Conservation (phyloP, 2,888 invertebrate genomes). For the Nymphalis c-album region DNA sequence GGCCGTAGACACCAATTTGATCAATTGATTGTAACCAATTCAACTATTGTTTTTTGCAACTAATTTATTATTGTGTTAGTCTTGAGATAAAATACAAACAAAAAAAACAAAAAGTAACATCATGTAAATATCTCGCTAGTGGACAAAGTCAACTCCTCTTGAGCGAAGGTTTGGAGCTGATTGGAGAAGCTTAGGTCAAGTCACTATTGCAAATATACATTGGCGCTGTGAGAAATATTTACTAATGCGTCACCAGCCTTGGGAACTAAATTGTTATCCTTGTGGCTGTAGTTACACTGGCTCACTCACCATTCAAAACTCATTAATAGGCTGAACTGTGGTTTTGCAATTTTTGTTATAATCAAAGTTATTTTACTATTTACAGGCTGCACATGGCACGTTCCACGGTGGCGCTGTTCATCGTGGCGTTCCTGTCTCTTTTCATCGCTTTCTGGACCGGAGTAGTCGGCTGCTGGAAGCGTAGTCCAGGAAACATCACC, state of each 20-base stretch:
- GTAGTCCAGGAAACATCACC: slow-evolving; percentile 95
- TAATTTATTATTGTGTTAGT: slow-evolving; percentile 18
- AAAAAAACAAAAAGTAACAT: no score
- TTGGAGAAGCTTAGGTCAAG: no score
- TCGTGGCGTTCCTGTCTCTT: slow-evolving; percentile 94
- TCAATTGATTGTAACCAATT: slow-evolving; percentile 31
- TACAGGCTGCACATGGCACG: slow-evolving; percentile 90
- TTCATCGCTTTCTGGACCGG: slow-evolving; percentile 98
- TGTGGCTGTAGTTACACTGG: no score
- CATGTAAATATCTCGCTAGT: no score
- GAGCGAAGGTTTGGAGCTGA: no score
- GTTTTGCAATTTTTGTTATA: not conserved
- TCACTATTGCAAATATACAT: no score
- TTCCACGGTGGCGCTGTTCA: slow-evolving; percentile 95
- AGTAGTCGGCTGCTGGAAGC: slow-evolving; percentile 97
- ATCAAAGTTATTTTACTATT: slow-evolving; percentile 43
- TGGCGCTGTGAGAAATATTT: no score
- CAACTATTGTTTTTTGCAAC: slow-evolving; percentile 27
- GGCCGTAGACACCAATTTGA: slow-evolving; percentile 32
- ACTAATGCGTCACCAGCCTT: no score
- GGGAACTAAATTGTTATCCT: no score
- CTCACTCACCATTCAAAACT: no score
- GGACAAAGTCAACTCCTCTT: no score
- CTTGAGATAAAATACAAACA: not conserved
- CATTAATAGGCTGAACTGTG: no score